Evolutionary conservation across 1,140 invertebrate genomes (phyloP).

Genomic region (Pseudomyrmex gracilis): DNA sequence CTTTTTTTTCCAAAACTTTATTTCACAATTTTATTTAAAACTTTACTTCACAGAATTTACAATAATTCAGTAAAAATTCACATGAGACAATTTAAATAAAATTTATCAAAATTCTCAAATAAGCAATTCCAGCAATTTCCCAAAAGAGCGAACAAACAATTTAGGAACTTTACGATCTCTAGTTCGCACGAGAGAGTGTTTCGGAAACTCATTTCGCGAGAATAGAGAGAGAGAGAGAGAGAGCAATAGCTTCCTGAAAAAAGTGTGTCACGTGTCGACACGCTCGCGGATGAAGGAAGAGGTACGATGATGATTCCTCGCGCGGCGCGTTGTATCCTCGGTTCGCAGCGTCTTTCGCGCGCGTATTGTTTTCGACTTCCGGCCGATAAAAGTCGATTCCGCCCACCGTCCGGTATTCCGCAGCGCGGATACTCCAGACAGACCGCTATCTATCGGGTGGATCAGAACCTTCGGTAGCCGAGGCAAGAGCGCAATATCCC

Average conservation of each 20-base stretch:
- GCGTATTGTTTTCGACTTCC: slow-evolving; percentile 84
- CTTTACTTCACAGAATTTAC: not conserved
- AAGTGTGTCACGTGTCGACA: slow-evolving; percentile 24
- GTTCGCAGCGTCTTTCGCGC: slow-evolving; percentile 72
- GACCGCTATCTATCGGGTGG: slow-evolving; percentile 77
- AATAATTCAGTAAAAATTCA: too few relatives aligned
- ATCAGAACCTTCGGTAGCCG: slow-evolving; percentile 79
- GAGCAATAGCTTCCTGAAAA: not conserved
- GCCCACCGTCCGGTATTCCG: slow-evolving; percentile 74
- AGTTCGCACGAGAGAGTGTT: not conserved
- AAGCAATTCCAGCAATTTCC: not conserved
- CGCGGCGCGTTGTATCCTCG: slow-evolving; percentile 18
- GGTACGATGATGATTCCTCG: not conserved
- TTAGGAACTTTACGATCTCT: not conserved
- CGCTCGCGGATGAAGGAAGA: slow-evolving; percentile 14
- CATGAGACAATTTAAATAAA: too few relatives aligned
- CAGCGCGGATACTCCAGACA: slow-evolving; percentile 57
- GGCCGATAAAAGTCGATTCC: slow-evolving; percentile 81
- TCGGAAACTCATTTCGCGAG: not conserved
- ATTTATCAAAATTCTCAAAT: too few relatives aligned
- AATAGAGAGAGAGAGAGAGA: not conserved
- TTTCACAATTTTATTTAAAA: not conserved
- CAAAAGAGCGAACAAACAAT: not conserved
- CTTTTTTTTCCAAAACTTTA: not conserved
- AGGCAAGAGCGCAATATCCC: slow-evolving; percentile 75